Conservation (phyloP, 2,113 vertebrate genomes). For the Alaudala cheleensis region DNA sequence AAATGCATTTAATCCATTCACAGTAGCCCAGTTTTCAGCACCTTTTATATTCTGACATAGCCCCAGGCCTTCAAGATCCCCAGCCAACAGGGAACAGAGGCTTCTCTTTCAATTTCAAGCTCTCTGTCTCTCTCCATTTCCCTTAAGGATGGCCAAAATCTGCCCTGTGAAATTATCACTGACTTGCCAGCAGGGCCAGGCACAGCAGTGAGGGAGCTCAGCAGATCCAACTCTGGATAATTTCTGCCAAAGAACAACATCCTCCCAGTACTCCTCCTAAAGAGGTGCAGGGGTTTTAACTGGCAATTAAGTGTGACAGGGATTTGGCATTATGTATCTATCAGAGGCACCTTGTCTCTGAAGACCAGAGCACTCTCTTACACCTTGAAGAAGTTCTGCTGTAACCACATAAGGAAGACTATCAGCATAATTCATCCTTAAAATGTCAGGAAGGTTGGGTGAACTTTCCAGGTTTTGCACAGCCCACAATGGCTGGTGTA, state of each 20-base stretch:
- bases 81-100: background rate
- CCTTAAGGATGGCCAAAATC: background rate
- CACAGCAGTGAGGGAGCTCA: background rate
- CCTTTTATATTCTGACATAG: background rate
- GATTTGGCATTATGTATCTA: background rate
- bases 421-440: background rate
- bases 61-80: background rate
- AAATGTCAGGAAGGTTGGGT: background rate
- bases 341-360: background rate
- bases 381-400: background rate
- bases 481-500: background rate
- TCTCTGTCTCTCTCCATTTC: background rate
- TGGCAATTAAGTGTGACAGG: background rate
- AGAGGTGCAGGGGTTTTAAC: background rate
- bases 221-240: background rate
- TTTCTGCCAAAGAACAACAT: background rate
- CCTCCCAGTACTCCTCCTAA: background rate
- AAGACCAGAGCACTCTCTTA: background rate
- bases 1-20: background rate
- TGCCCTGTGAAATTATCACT: background rate
- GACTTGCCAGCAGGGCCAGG: background rate
- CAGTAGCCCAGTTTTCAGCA: background rate
- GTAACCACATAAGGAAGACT: background rate
- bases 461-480: background rate
- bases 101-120: background rate